phyloP scores from a whole-genome alignment of 2,797 vertebrate genomes.

The Galago senegalensis region DNA sequence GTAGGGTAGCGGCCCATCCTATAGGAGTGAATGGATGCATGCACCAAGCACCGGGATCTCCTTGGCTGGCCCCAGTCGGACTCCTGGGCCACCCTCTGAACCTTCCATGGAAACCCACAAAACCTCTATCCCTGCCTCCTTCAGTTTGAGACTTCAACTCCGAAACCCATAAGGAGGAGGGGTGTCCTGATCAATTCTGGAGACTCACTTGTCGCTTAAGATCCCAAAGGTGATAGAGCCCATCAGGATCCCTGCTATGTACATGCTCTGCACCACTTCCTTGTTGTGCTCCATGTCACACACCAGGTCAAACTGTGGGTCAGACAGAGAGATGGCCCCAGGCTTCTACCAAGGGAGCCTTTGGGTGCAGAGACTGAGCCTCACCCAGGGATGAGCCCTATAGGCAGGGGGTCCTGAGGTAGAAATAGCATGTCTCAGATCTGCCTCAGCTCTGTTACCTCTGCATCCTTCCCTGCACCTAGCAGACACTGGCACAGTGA shows the following conservation, averaged over 20 bases:
- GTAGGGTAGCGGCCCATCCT: slow-evolving; percentile 94
- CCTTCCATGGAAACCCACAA: neutral
- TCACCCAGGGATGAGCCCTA: neutral
- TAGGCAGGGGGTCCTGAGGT: neutral
- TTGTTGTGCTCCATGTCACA: slow-evolving; percentile 90
- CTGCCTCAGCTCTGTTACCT: neutral
- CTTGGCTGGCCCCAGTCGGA: fast-evolving
- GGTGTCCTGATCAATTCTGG: neutral
- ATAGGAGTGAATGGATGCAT: neutral
- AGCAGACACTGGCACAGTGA: neutral
- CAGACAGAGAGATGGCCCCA: neutral
- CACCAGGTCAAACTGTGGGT: slow-evolving; percentile 89
- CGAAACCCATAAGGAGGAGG: neutral
- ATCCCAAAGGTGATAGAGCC: slow-evolving; percentile 92
- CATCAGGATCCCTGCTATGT: slow-evolving; percentile 92
- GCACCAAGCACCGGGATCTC: neutral
- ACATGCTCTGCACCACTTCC: slow-evolving; percentile 90
- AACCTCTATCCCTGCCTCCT: neutral
- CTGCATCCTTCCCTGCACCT: neutral
- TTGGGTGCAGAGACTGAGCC: neutral
- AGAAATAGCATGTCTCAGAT: neutral
- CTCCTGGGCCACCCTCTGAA: neutral
- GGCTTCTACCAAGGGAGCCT: neutral
- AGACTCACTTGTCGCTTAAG: slow-evolving; percentile 94
- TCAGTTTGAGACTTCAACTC: neutral